phyloP scores from a whole-genome alignment of 2,888 invertebrate species.

The Himalopsyche kuldschensis region DNA sequence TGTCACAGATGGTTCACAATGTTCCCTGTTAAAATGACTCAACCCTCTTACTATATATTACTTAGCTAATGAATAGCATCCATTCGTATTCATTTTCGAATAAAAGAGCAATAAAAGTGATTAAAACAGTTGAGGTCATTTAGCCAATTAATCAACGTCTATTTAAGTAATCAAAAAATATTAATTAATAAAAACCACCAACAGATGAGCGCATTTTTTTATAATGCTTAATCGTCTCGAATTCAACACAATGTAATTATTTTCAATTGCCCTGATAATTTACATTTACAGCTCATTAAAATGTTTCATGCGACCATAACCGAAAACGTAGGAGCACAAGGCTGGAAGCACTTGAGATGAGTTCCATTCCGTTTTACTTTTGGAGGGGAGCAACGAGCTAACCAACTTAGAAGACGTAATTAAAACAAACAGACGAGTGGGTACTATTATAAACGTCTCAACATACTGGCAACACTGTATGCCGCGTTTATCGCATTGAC shows the following conservation, averaged over 20 bases:
- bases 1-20: too few species aligned
- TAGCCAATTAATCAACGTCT: not conserved
- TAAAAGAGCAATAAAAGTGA: not conserved
- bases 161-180: not conserved
- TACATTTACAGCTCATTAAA: not conserved
- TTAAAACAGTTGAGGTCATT: not conserved
- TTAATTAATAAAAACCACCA: not conserved
- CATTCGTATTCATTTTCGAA: not conserved
- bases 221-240: not conserved
- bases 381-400: not conserved
- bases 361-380: not conserved
- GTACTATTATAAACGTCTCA: not conserved
- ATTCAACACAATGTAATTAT: not conserved
- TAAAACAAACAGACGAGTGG: not conserved
- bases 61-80: not conserved
- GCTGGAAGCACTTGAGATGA: not conserved
- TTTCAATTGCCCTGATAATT: not conserved
- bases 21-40: too few species aligned
- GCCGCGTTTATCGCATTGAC: not conserved
- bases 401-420: not conserved
- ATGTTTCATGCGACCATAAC: not conserved
- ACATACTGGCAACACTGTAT: not conserved
- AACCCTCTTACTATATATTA: too few species aligned
- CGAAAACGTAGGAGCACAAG: not conserved
- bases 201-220: not conserved